Conservation (phyloP, 2,113 vertebrate species). For the Herpetotheres cachinnans region DNA sequence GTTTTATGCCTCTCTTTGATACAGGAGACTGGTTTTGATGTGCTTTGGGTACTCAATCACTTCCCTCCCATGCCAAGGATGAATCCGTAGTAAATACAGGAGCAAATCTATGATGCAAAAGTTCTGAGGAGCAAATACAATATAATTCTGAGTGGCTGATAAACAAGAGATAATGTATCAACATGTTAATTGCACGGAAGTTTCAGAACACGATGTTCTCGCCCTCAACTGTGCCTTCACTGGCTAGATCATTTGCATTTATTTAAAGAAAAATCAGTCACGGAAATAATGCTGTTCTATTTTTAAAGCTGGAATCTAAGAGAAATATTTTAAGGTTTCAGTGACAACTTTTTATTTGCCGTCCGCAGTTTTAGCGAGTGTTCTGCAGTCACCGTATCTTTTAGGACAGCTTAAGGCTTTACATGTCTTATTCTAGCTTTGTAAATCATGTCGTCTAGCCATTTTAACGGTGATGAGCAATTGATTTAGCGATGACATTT, state of each 20-base stretch:
- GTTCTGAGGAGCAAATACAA: background rate
- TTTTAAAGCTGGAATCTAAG: slow-evolving; percentile 31
- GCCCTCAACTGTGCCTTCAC: background rate
- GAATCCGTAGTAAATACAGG: background rate
- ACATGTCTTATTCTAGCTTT: fast-evolving
- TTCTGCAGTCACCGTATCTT: background rate
- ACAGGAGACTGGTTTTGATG: background rate
- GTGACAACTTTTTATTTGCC: background rate
- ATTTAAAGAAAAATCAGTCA: slow-evolving; percentile 35
- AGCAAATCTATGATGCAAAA: background rate
- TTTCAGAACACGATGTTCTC: background rate
- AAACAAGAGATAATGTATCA: background rate
- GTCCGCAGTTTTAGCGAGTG: background rate
- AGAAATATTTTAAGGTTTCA: slow-evolving; percentile 30
- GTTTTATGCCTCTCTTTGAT: background rate
- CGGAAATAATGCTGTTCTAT: slow-evolving; percentile 1
- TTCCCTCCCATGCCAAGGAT: background rate
- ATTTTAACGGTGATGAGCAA: fast-evolving
- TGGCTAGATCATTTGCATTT: slow-evolving; percentile 17
- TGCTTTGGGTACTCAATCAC: background rate
- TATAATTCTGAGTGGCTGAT: background rate
- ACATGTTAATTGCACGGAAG: background rate
- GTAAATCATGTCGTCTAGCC: background rate
- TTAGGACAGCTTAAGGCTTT: background rate
- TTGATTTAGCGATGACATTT: background rate